Conservation (phyloP, 2,797 vertebrate species). For the Petrocephalus sullivani region DNA sequence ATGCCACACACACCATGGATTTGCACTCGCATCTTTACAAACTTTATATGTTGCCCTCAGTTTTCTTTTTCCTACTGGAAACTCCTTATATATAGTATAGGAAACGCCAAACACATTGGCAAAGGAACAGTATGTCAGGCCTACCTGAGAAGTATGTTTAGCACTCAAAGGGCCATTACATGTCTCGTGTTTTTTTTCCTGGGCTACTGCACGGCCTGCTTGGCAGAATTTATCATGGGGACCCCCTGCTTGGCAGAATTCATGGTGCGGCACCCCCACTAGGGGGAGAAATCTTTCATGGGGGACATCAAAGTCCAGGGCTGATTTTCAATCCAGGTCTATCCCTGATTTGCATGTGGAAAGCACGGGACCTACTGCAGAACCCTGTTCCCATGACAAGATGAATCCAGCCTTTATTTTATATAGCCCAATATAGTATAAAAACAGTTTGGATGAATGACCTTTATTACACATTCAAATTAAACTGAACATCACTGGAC, state of each 20-base stretch:
- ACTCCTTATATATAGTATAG: too few species aligned
- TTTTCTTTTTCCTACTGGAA: too few species aligned
- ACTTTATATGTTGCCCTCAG: too few species aligned
- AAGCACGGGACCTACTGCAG: background rate
- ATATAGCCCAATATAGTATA: background rate
- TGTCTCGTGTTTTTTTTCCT: too few species aligned
- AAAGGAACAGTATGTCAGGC: too few species aligned
- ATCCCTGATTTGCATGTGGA: background rate
- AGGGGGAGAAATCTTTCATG: background rate
- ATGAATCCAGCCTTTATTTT: background rate
- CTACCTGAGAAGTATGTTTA: too few species aligned
- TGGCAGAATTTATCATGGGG: background rate
- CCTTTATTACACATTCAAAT: conserved; percentile 1
- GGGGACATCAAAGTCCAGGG: background rate
- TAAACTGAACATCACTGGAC: background rate
- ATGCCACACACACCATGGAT: too few species aligned
- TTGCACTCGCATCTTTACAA: too few species aligned
- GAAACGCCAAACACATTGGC: too few species aligned
- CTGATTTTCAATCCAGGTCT: background rate
- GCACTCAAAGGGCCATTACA: too few species aligned
- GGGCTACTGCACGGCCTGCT: background rate
- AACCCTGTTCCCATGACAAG: background rate
- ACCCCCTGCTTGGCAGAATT: background rate
- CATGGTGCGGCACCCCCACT: background rate
- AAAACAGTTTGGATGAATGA: background rate